Percentiles rank a stretch among this genome's conserved stretches.
Evolutionary conservation across 2,113 vertebrate species (phyloP).

Genomic region (Poeciliopsis prolifica): DNA sequence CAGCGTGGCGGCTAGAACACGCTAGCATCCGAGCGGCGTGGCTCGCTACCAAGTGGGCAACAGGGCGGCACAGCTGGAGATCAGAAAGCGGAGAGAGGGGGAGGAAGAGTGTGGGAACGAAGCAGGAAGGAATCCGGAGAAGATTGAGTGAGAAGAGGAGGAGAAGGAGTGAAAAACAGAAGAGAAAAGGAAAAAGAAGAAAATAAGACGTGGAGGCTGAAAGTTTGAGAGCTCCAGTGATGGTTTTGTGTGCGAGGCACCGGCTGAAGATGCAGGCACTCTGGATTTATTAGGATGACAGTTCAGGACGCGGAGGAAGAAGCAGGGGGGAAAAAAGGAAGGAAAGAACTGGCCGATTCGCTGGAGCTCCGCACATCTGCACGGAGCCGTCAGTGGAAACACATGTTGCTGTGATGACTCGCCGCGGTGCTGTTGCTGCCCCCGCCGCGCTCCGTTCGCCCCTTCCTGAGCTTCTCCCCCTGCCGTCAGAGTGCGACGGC

Average conservation of each 20-base stretch:
- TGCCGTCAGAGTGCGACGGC: constrained; percentile 38
- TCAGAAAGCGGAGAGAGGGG: constrained; percentile 20
- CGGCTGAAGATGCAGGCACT: constrained; percentile 20
- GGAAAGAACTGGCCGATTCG: constrained; percentile 12
- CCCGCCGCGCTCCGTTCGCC: background rate
- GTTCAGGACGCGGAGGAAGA: constrained; percentile 30
- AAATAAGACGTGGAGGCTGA: constrained; percentile 47
- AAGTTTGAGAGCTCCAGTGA: constrained; percentile 55
- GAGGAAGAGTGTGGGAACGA: constrained; percentile 17
- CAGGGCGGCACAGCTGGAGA: constrained; percentile 44
- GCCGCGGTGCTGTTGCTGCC: constrained; percentile 1
- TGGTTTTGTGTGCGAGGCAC: constrained; percentile 23
- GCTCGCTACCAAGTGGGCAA: constrained; percentile 39
- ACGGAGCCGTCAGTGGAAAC: constrained; percentile 49
- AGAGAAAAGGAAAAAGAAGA: too few relatives aligned
- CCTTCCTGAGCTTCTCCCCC: constrained; percentile 10
- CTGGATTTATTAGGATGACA: constrained; percentile 58
- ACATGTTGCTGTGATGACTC: constrained; percentile 64
- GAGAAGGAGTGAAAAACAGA: background rate
- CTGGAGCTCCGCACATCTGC: constrained; percentile 43
- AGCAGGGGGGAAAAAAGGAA: constrained; percentile 18
- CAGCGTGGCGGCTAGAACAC: constrained; percentile 35
- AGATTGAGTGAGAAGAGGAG: constrained; percentile 21
- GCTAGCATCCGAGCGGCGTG: constrained; percentile 58
- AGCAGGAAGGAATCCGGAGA: constrained; percentile 32